Percentiles rank a stretch among this genome's conserved stretches.
Conservation (phyloP, 1,140 invertebrate species). For the Alviniconcha marisindica region DNA sequence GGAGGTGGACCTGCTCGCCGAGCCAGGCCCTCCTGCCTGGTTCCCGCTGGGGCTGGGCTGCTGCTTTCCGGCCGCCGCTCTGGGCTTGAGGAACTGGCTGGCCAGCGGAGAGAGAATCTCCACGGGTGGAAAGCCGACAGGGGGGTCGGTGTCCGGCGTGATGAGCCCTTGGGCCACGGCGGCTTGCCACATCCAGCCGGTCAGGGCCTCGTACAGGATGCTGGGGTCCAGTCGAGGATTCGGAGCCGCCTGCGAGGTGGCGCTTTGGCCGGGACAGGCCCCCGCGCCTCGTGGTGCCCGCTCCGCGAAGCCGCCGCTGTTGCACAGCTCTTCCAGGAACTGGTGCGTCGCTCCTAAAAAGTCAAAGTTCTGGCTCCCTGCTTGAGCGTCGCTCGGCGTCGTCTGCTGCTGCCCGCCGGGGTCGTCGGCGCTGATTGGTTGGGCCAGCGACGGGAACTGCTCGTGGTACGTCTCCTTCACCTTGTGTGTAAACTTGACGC, state of each 20-base stretch:
- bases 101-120: neutral
- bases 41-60: neutral
- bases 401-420: neutral
- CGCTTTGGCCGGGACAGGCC: neutral
- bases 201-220: slow-evolving; percentile 11
- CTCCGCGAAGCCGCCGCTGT: neutral
- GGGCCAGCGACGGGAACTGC: neutral
- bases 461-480: slow-evolving; percentile 5
- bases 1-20: neutral
- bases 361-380: neutral
- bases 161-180: slow-evolving; percentile 1
- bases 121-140: neutral
- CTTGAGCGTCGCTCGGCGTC: neutral
- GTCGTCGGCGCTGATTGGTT: neutral
- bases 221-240: neutral
- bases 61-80: neutral
- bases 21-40: neutral
- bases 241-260: neutral
- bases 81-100: neutral
- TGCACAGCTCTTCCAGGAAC: slow-evolving; percentile 9
- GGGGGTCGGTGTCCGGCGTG: neutral
- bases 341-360: neutral
- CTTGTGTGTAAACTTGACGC: neutral
- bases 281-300: neutral
- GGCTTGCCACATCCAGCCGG: slow-evolving; percentile 27